Evolutionary conservation across 2,888 invertebrate genomes (phyloP), one percentile per base, ranked within the genome.

Genomic region (Calliopum simillimum): DNA sequence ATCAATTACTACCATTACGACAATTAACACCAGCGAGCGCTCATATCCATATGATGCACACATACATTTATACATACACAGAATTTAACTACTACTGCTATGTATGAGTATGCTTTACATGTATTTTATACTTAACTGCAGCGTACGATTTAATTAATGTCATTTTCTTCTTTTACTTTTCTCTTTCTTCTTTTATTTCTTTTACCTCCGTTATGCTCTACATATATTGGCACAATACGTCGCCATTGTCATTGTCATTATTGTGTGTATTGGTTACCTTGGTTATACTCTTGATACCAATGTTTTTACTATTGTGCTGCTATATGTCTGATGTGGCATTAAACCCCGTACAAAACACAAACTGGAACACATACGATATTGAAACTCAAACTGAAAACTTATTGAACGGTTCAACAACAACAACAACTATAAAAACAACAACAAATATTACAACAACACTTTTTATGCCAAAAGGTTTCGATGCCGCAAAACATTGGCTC

Each of bases 401-500:
- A 33, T 8, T 33, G 33, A 33, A 33, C 33, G 5, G 33, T 5
- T 33, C 44, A 53, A 3, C 62, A 49, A 63, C 49, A 12, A 41
- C 63, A 5, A 61, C 25, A 46, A 21, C 44, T 13, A 41, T 14
- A 33, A 41, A 14, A 47, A 43, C 58, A 56, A 72, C 74, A 62
- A 73, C 70, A 59, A 19, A 49, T 33, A 33, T 2, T 6, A 33
- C 33, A 33, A 33, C 33, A 33, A 33, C 25, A n/a, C n/a, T n/a
- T n/a, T n/a, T n/a, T n/a, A 23, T 25, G 13, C 19, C 4, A 58
- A 67, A 65, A 89, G 89, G 88, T 82, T 87, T 89, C 80, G 89
- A 90, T 81, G 88, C 88, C 66, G 88, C 88, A 79, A 90, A 91
- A 75, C 93, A 93, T 77, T 93, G 93, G 92, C 91, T 92, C 86